phyloP scores from a whole-genome alignment of 2,888 invertebrate genomes.

The Andricus quercusramuli region DNA sequence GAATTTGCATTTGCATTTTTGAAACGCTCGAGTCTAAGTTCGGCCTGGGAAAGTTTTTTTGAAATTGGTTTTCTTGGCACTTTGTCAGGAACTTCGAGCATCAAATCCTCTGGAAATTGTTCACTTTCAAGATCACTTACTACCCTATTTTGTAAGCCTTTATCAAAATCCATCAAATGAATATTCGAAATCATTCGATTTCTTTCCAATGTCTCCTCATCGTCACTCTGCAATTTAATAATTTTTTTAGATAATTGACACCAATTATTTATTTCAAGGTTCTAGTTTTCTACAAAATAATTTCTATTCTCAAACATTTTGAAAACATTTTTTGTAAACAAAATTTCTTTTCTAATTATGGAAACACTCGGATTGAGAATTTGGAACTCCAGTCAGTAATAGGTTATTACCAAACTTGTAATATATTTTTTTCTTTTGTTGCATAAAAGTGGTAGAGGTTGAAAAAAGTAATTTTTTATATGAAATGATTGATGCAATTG shows the following conservation, averaged over 20 bases:
- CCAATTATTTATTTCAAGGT: not conserved
- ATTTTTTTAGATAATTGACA: conserved; percentile 54
- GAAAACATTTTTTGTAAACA: too few relatives aligned
- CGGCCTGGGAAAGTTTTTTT: conserved; percentile 76
- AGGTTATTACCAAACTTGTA: too few relatives aligned
- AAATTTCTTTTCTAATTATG: too few relatives aligned
- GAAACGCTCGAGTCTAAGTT: conserved; percentile 67
- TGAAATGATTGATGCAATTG: too few relatives aligned
- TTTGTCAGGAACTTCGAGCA: conserved; percentile 73
- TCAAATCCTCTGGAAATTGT: conserved; percentile 74
- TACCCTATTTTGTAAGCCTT: conserved; percentile 77
- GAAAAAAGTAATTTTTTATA: too few relatives aligned
- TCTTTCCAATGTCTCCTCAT: conserved; percentile 64
- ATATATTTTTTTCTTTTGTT: too few relatives aligned
- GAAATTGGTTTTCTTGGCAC: conserved; percentile 67
- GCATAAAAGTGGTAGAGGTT: too few relatives aligned
- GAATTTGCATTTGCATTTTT: conserved; percentile 67
- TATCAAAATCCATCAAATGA: conserved; percentile 73
- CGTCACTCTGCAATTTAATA: conserved; percentile 62
- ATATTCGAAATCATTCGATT: conserved; percentile 68
- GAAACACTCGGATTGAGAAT: too few relatives aligned
- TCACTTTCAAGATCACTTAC: conserved; percentile 78
- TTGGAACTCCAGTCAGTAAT: too few relatives aligned
- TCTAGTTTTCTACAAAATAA: too few relatives aligned
- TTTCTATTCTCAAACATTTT: too few relatives aligned